phyloP scores from a whole-genome alignment of 2,888 invertebrate species.

The Agrotis puta region DNA sequence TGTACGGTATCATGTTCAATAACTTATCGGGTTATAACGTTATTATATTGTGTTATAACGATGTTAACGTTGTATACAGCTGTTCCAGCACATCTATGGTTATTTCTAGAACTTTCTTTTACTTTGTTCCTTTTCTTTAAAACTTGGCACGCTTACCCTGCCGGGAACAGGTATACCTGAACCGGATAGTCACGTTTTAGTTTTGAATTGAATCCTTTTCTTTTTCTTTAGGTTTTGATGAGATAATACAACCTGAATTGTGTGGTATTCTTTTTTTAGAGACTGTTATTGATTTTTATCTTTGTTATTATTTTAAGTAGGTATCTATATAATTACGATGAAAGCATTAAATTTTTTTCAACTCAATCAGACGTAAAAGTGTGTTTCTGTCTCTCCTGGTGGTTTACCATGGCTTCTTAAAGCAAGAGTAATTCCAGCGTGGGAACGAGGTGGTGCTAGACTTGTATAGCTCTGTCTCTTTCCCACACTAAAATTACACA shows the following conservation, averaged over 20 bases:
- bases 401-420: no score
- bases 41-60: no score
- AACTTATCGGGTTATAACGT: constrained; percentile 20
- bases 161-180: constrained; percentile 2
- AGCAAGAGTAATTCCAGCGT: no score
- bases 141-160: constrained; percentile 27
- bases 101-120: constrained; percentile 16
- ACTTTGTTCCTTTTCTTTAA: constrained; percentile 17
- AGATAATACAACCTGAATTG: constrained; percentile 4
- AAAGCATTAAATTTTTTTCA: no score
- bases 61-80: no score
- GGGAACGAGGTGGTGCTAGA: no score
- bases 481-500: no score
- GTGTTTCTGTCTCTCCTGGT: no score
- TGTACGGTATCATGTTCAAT: background rate
- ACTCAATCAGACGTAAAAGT: no score
- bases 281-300: background rate
- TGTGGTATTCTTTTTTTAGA: background rate
- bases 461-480: no score
- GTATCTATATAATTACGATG: no score
- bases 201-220: constrained; percentile 35
- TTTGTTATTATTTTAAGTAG: background rate
- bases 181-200: constrained; percentile 27
- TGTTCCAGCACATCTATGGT: constrained; percentile 4
- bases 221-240: background rate